Percentiles rank a stretch among this genome's conserved stretches.
Evolutionary conservation across 2,797 vertebrate genomes (phyloP).

Genomic region (Falco cherrug): DNA sequence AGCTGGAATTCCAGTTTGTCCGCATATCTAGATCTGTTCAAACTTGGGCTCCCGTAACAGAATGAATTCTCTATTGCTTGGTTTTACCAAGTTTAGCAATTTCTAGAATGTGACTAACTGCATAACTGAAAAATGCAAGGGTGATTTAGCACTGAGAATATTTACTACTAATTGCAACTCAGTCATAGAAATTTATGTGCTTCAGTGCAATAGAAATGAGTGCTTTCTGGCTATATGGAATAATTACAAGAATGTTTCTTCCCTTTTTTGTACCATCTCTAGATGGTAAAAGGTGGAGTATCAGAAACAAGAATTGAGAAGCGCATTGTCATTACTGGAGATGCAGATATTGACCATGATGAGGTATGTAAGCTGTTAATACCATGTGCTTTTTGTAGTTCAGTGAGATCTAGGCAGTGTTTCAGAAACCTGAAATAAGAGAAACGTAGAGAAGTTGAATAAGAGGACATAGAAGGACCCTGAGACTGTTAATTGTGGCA

Average conservation of each 20-base stretch:
- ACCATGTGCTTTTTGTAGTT: background rate
- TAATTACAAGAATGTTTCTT: background rate
- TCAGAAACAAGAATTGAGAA: slow-evolving; percentile 99
- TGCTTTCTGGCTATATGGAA: background rate
- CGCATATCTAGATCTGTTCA: background rate
- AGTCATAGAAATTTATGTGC: background rate
- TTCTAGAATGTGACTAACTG: background rate
- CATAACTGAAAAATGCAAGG: background rate
- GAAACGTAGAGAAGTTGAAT: background rate
- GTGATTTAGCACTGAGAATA: background rate
- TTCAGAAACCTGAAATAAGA: background rate
- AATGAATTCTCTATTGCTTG: background rate
- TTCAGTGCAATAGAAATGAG: background rate
- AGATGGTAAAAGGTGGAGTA: slow-evolving; percentile 96
- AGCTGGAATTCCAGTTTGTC: background rate
- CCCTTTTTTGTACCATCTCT: slow-evolving; percentile 6
- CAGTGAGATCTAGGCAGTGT: background rate
- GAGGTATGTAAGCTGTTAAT: slow-evolving; percentile 76
- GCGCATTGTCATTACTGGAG: slow-evolving; percentile 97
- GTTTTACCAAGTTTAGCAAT: background rate
- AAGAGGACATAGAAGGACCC: background rate
- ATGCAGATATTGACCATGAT: slow-evolving; percentile 97
- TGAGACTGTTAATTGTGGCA: background rate
- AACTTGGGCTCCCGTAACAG: background rate
- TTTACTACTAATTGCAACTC: background rate